Evolutionary conservation across 2,797 vertebrate species (phyloP).

Genomic region (Sebastes minor): DNA sequence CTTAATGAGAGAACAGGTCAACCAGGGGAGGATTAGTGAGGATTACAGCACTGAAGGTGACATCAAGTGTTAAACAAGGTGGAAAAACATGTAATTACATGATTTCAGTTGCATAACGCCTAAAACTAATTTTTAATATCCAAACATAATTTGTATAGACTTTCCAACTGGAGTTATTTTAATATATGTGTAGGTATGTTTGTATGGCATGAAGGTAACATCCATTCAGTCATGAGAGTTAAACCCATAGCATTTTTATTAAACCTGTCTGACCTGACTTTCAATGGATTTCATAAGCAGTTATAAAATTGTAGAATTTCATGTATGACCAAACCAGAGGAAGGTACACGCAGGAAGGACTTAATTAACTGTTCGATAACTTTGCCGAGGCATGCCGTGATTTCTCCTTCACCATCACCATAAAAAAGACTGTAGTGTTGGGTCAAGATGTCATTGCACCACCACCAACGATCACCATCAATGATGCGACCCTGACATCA

Average conservation of each 20-base stretch:
- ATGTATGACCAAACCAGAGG: background rate
- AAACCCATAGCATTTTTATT: background rate
- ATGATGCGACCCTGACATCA: no score
- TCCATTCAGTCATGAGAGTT: background rate
- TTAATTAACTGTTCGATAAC: no score
- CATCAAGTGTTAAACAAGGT: background rate
- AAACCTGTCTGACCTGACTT: background rate
- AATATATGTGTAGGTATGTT: background rate
- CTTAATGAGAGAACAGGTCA: slow-evolving; percentile 1
- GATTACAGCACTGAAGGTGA: slow-evolving; percentile 17
- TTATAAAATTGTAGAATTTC: background rate
- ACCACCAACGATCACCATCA: no score
- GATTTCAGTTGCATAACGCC: background rate
- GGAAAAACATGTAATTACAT: background rate
- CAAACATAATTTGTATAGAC: background rate
- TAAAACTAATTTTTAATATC: background rate
- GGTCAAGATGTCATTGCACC: no score
- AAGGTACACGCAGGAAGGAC: no score
- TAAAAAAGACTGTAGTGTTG: no score
- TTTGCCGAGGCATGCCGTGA: no score
- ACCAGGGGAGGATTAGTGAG: slow-evolving; percentile 23
- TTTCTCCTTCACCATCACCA: no score
- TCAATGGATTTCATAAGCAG: background rate
- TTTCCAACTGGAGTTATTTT: background rate
- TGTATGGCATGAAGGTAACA: background rate